Evolutionary conservation across 2,113 vertebrate genomes (phyloP), one percentile per base, ranked within the genome.

Genomic region (Hepsetus odoe): DNA sequence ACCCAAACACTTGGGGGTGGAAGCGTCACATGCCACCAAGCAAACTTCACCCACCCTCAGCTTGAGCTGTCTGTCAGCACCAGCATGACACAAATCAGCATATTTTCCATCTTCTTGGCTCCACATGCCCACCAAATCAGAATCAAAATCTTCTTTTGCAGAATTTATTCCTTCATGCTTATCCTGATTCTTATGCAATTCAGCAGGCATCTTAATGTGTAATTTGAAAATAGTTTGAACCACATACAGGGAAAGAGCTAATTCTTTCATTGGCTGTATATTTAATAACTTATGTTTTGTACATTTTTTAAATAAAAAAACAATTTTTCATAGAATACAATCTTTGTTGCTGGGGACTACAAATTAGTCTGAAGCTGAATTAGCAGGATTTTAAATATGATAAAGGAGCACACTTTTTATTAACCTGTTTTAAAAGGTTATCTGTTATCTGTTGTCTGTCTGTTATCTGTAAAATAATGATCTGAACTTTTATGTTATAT

Each of bases 1-100:
- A 91, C 84, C 81, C 85, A 89, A 88, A 89, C 89, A 88, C 82
- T 38, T 38, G 82, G 81, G 79, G 79, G 83, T 80, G 83, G 12
- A 80, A 85, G 72, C 53, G 70, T 85, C 72, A 86, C 76, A 79
- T 79, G 53, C 59, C 55, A 46, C 75, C 28, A n/a, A 53, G 20
- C 8, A 16, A 22, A 69, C 51, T 69, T 49, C 46, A 49, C 3
- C 46, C 46, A 20, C 46, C 46, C 46, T 49, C 46, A 20, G 46
- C 12, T 18, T 49, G 5, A 68, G 68, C 75, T n/a, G 44, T 69
- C 51, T 55, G 18, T 49, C 46, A 20, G 18, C 46, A 49, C 46
- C 20, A 18, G 2, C 46, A 49, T 20, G 16, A 18, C 18, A 49
- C 46, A 49, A 49, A 49, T 49, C 4, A 49, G 4, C 16, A 49